phyloP scores from a whole-genome alignment of 1,140 invertebrate genomes.

The Colletes gigas region DNA sequence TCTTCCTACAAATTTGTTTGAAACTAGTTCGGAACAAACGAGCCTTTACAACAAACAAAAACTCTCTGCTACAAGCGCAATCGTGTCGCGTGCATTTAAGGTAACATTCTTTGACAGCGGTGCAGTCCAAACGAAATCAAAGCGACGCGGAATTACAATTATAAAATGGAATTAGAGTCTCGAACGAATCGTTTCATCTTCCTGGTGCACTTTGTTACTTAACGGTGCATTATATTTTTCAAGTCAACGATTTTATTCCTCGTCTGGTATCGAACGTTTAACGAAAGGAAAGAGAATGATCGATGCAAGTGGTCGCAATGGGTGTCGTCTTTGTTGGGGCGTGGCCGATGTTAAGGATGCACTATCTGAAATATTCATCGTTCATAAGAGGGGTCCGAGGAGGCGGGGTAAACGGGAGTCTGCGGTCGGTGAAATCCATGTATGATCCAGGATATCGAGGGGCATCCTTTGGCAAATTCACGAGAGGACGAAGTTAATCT shows the following conservation, averaged over 20 bases:
- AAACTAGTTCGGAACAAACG: background rate
- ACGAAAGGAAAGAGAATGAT: background rate
- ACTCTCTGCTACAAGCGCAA: background rate
- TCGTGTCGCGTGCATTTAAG: background rate
- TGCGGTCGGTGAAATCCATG: constrained; percentile 12
- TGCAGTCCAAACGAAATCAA: too few relatives aligned
- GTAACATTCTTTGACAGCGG: too few relatives aligned
- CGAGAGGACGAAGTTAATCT: constrained; percentile 21
- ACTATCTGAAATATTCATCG: constrained; percentile 68
- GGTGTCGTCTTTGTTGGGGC: constrained; percentile 9
- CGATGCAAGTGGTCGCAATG: too few relatives aligned
- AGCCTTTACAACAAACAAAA: background rate
- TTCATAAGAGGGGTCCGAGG: constrained; percentile 47
- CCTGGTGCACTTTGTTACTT: too few relatives aligned
- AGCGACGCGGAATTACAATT: too few relatives aligned
- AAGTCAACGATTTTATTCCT: too few relatives aligned
- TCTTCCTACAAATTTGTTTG: background rate
- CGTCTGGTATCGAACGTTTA: too few relatives aligned
- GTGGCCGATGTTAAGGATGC: constrained; percentile 51
- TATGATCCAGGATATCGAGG: constrained; percentile 46
- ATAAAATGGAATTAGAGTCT: too few relatives aligned
- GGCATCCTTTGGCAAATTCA: constrained; percentile 50
- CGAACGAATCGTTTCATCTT: too few relatives aligned
- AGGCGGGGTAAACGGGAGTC: background rate
- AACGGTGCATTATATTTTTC: too few relatives aligned